Evolutionary conservation across 2,888 invertebrate genomes (phyloP).

Genomic region (Drosophila cracens): DNA sequence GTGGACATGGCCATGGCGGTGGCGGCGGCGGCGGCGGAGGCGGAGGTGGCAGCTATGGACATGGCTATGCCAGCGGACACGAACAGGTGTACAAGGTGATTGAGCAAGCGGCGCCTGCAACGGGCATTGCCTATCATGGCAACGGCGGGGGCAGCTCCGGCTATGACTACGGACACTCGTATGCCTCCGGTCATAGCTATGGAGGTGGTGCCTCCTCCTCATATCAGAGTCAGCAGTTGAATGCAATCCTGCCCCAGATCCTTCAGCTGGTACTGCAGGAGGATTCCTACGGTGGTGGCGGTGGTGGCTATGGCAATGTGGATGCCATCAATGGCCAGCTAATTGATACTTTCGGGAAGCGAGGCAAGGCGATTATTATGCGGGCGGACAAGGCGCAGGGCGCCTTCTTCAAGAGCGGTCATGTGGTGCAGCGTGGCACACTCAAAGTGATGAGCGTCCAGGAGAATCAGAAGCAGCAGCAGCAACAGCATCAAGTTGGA

Average conservation of each 20-base stretch:
- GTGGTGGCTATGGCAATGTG: conserved; percentile 44
- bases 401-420: conserved; percentile 72
- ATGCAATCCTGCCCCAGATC: conserved; percentile 78
- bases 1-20: conserved; percentile 39
- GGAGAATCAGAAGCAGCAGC: conserved; percentile 60
- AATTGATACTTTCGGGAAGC: conserved; percentile 67
- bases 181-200: conserved; percentile 62
- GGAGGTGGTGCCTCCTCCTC: conserved; percentile 33
- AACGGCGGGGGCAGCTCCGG: conserved; percentile 29
- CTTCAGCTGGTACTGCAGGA: conserved; percentile 75
- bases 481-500: background rate
- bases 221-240: conserved; percentile 53
- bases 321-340: conserved; percentile 68
- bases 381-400: conserved; percentile 66
- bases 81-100: conserved; percentile 73
- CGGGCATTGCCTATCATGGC: conserved; percentile 51
- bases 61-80: conserved; percentile 46
- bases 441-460: conserved; percentile 71
- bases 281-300: conserved; percentile 53
- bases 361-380: conserved; percentile 69
- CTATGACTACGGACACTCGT: conserved; percentile 52
- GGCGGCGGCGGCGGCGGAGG: conserved; percentile 36
- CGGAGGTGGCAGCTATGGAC: conserved; percentile 16
- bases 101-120: conserved; percentile 56
- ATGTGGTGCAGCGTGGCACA: conserved; percentile 76